Conservation (phyloP, 2,797 vertebrate genomes). For the Novumbra hubbsi region DNA sequence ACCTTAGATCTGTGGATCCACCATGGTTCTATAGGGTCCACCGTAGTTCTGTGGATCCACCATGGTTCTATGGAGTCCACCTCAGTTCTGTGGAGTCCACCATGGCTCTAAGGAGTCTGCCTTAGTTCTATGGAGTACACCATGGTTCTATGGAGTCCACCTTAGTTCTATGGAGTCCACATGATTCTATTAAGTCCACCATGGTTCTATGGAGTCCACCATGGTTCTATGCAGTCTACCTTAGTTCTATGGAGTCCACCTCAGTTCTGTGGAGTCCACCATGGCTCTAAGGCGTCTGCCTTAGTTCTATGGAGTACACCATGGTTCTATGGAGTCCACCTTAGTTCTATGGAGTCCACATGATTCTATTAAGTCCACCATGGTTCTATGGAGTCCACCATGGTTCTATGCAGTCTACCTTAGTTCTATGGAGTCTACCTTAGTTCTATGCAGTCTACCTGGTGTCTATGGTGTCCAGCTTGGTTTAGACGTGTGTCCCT, state of each 20-base stretch:
- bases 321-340: conserved; percentile 31
- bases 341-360: not conserved
- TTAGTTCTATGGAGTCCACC: no score
- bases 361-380: conserved; percentile 2
- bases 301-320: no score
- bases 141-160: not conserved
- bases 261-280: no score
- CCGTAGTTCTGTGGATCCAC: no score
- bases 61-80: not conserved
- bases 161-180: no score
- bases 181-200: conserved; percentile 3
- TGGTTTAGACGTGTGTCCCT: conserved; percentile 38
- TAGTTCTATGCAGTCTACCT: no score
- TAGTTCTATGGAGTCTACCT: no score
- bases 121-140: not conserved
- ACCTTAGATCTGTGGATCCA: no score
- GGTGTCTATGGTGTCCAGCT: not conserved
- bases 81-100: conserved; percentile 31
- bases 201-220: conserved; percentile 25
- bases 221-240: not conserved
- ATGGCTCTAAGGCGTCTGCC: no score
- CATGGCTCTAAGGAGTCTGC: no score
- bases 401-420: not conserved
- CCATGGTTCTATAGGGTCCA: no score
- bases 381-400: not conserved